Conservation (phyloP, 2,797 vertebrate species). For the Malurus splendens region DNA sequence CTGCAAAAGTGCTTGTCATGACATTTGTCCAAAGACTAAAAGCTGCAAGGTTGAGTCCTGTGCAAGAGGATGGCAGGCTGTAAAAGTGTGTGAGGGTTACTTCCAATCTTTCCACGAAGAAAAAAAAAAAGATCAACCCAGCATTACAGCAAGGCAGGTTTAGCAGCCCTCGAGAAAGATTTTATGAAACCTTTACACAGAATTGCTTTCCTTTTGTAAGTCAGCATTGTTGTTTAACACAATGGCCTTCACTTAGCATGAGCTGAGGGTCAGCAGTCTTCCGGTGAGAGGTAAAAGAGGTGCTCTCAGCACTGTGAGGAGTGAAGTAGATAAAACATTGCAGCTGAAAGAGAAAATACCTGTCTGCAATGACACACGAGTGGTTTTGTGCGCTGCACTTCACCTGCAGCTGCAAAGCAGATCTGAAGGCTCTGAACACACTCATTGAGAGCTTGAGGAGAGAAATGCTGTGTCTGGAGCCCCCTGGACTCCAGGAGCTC, state of each 20-base stretch:
- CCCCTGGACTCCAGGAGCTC: neutral
- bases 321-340: neutral
- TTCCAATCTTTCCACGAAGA: neutral
- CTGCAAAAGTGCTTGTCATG: neutral
- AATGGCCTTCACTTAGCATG: constrained; percentile 27
- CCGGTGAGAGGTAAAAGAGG: constrained; percentile 29
- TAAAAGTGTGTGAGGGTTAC: neutral
- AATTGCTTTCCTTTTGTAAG: neutral
- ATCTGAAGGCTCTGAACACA: neutral
- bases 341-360: neutral
- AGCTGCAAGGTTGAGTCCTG: neutral
- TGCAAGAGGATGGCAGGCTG: neutral
- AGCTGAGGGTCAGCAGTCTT: constrained; percentile 23
- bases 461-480: neutral
- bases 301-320: neutral
- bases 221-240: constrained; percentile 14
- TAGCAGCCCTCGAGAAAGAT: constrained; percentile 21
- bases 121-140: neutral
- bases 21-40: neutral
- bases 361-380: neutral
- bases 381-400: neutral
- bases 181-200: constrained; percentile 16
- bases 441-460: neutral
- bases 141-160: neutral
- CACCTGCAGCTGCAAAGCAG: neutral